Percentiles rank a stretch among this genome's conserved stretches.
These are phyloP conservation scores for Lasioglossum oenotherae DNA, from an alignment of 2,888 invertebrate genomes.

Conservation along the genomic window DNA sequence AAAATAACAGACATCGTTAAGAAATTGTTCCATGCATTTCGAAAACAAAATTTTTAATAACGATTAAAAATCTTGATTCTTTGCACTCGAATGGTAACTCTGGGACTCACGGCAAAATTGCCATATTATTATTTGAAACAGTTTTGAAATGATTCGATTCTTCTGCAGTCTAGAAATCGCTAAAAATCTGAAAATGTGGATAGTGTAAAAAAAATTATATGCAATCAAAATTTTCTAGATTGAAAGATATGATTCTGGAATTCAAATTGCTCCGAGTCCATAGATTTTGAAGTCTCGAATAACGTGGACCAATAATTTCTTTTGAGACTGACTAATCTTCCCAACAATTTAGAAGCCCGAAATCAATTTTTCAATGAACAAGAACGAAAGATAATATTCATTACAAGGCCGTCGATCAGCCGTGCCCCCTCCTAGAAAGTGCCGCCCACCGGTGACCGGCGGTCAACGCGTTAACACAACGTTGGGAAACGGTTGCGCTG, in stretches of 20 bases:
- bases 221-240: no score
- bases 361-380: background rate
- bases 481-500: background rate
- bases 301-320: background rate
- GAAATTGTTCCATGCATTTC: background rate
- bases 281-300: background rate
- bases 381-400: background rate
- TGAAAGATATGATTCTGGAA: no score
- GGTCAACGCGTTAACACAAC: conserved; percentile 4
- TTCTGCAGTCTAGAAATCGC: no score
- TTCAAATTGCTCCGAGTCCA: background rate
- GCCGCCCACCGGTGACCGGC: conserved; percentile 11
- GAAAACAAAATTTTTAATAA: background rate
- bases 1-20: background rate
- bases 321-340: background rate
- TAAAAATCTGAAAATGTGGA: no score
- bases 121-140: no score
- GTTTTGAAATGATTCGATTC: no score
- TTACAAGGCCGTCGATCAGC: background rate
- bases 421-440: background rate
- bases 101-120: no score
- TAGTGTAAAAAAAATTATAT: no score
- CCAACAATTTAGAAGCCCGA: background rate
- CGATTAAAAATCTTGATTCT: no score
- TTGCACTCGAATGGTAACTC: no score